Evolutionary conservation across 2,888 invertebrate species (phyloP), one percentile per base, ranked within the genome.

Genomic region (Bibio marci): DNA sequence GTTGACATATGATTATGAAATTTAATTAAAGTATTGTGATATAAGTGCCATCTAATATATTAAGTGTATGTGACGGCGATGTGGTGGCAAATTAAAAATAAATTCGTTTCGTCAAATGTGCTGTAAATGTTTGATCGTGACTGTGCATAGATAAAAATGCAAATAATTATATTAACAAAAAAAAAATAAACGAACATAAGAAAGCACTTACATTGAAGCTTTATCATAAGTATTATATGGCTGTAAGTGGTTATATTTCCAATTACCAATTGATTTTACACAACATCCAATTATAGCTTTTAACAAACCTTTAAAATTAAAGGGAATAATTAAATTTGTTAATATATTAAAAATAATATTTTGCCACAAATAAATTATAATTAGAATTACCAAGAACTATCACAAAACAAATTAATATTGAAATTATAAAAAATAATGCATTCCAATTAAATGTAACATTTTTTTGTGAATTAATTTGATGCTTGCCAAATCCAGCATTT

Each of bases 281-380:
- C 46, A 49, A 13, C 50, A 32, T 8, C 56, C 56, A 4, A 52
- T n/a, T 10, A 48, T 13, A 6, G 51, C 55, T 43, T 56, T 56
- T 14, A 51, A 18, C 6, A 52, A 38, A 19, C 55, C 55, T 54
- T 36, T 30, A 41, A 32, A n/a, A 5, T 19, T 19, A 19, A 33
- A 15, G 3, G 15, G 19, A 4, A n/a, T n/a, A 15, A n/a, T 11
- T 19, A 34, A 18, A 34, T 4, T n/a, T n/a, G 8, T 22, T 22
- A 6, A 22, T 22, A 22, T 22, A 22, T 22, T 22, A 22, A 22
- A 22, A 22, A 6, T 22, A 22, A 22, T 6, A 22, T 22, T 22
- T 15, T 33, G 4, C 15, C 17, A 17, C 11, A 19, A 34, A 19
- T 18, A 34, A 19, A 19, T 5, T 11, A 30, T 13, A 4, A 13